Evolutionary conservation across 2,888 invertebrate genomes (phyloP).

Genomic region (Thecocarcelia acutangulata): DNA sequence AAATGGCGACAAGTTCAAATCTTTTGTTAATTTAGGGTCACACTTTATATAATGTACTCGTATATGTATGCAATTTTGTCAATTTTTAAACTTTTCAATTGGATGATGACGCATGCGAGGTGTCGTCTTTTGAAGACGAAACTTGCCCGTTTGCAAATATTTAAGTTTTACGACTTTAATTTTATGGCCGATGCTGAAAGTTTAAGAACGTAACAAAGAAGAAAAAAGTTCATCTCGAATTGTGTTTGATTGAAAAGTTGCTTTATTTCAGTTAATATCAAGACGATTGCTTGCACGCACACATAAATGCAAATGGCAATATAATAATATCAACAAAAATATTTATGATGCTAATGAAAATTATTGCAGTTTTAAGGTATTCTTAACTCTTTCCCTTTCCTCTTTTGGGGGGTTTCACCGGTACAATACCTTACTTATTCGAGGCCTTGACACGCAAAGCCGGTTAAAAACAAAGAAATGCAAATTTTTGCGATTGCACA

Average conservation of each 20-base stretch:
- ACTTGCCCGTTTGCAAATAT: no score
- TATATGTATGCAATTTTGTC: no score
- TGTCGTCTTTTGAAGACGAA: no score
- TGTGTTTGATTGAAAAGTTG: conserved; percentile 48
- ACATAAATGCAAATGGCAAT: conserved; percentile 35
- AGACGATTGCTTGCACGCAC: conserved; percentile 63
- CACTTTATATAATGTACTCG: no score
- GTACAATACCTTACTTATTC: conserved; percentile 60
- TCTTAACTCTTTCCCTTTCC: conserved; percentile 32
- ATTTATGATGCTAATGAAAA: conserved; percentile 68
- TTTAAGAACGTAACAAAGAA: conserved; percentile 9
- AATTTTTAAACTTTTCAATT: no score
- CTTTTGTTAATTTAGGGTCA: no score
- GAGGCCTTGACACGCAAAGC: conserved; percentile 69
- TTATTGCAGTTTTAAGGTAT: conserved; percentile 31
- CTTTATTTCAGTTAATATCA: conserved; percentile 36
- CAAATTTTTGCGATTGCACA: conserved; percentile 68
- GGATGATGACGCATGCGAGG: no score
- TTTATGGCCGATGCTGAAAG: conserved; percentile 13
- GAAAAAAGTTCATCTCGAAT: conserved; percentile 3
- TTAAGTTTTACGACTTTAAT: background rate
- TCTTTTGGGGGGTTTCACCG: conserved; percentile 37
- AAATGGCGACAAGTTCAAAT: no score
- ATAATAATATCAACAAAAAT: conserved; percentile 55
- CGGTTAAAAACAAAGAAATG: conserved; percentile 69